Evolutionary conservation across 2,797 vertebrate species (phyloP), one percentile per base, ranked within the genome.

Genomic region (Discoglossus pictus): DNA sequence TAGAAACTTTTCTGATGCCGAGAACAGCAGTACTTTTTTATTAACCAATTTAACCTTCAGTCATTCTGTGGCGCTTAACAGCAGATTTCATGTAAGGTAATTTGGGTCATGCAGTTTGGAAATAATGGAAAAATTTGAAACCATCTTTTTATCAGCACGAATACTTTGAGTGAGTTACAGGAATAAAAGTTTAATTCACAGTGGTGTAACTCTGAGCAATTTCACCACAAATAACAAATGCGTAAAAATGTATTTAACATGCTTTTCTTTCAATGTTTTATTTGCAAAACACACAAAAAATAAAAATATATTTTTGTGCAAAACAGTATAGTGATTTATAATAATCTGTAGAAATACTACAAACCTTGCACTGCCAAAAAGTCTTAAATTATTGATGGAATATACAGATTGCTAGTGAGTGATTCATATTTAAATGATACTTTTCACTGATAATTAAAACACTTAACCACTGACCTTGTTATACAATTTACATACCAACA

Each of bases 371-470:
- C 83, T 83, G 87, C 87, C n/a, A n/a, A n/a, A n/a, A n/a, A n/a
- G n/a, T n/a, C n/a, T n/a, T n/a, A n/a, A n/a, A n/a, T n/a, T 7
- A 34, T 16, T 34, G 9, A 35, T 55, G 20, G 13, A 7, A 55
- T 55, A 85, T 79, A 80, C 79, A 83, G 76, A 74, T 77, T 83
- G 82, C 76, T 74, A 81, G 78, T 83, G 77, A 79, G 74, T 83
- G 83, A 89, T 89, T 88, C 84, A 87, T 87, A 88, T 89, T 90
- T 86, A 91, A 90, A 89, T 85, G 77, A 79, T 80, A 85, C 74
- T 75, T 86, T 87, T 85, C 84, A 81, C 81, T 84, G 74, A 77
- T 86, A 87, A 91, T 91, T 88, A 89, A 90, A 85, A 86, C 81
- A 83, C 86, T 88, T 82, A 74, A 84, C 79, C 82, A 83, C 58